Evolutionary conservation across 2,888 invertebrate genomes (phyloP).

Genomic region (Osedax fenrisi): DNA sequence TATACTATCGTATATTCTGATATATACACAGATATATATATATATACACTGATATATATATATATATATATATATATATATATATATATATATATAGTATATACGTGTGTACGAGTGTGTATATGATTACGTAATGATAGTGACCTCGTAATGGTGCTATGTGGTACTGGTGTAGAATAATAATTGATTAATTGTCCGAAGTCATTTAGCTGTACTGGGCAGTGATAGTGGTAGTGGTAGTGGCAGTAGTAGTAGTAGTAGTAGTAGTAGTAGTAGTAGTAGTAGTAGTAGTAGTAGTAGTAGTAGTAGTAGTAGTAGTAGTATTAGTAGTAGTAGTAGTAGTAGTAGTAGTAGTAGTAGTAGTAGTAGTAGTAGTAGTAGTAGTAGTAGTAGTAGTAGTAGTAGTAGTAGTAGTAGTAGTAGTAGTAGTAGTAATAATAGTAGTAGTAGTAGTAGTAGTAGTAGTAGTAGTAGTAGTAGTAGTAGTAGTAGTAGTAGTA

Average conservation of each 20-base stretch:
- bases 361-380: neutral
- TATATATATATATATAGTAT: too few relatives aligned
- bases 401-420: neutral
- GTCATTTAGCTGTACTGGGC: too few relatives aligned
- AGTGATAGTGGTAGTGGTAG: neutral
- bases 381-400: neutral
- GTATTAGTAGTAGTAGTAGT: too few relatives aligned
- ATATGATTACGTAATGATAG: too few relatives aligned
- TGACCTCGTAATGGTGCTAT: too few relatives aligned
- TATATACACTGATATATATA: too few relatives aligned
- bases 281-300: neutral
- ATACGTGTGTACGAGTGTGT: too few relatives aligned
- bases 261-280: neutral
- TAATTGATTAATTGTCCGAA: too few relatives aligned
- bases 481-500: neutral
- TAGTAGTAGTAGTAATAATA: neutral
- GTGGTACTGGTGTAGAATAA: too few relatives aligned
- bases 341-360: neutral
- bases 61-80: too few relatives aligned
- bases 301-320: neutral
- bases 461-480: neutral
- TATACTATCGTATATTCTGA: too few relatives aligned
- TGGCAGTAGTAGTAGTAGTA: neutral
- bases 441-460: neutral
- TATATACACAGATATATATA: too few relatives aligned